Evolutionary conservation across 2,797 vertebrate genomes (phyloP).

Genomic region (Gorsachius magnificus): DNA sequence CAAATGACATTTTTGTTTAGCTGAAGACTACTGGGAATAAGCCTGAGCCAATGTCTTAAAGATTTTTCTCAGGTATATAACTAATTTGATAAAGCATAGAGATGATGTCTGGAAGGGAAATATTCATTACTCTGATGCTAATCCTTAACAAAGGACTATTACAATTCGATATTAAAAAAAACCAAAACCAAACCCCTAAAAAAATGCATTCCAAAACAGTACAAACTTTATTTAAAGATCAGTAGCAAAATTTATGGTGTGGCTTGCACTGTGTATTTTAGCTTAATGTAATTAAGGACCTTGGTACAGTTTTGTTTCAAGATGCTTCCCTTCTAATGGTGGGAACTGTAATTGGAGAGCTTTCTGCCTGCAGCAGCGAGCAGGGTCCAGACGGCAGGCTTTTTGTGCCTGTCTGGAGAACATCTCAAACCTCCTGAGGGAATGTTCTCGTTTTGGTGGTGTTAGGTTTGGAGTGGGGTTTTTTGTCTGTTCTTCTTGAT

Average conservation of each 20-base stretch:
- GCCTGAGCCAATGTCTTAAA: neutral
- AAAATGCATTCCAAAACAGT: neutral
- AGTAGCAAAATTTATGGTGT: neutral
- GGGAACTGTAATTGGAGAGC: constrained; percentile 10
- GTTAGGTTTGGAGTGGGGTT: neutral
- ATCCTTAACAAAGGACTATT: neutral
- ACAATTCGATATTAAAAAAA: neutral
- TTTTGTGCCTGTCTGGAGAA: constrained; percentile 7
- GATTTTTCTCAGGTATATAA: neutral
- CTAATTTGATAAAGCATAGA: neutral
- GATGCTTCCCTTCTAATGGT: neutral
- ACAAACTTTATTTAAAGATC: neutral
- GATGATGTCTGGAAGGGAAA: neutral
- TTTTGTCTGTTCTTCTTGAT: neutral
- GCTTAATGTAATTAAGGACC: neutral
- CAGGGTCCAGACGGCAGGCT: neutral
- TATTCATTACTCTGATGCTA: neutral
- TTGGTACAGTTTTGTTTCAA: constrained; percentile 4
- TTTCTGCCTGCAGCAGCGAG: constrained; percentile 10
- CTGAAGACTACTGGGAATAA: neutral
- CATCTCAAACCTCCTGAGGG: constrained; percentile 14
- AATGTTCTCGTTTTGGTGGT: neutral
- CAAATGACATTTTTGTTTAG: neutral
- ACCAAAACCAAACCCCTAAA: neutral
- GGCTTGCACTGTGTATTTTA: neutral